A percentile compares a stretch with the other conserved stretches of the same genome.
phyloP scores from a whole-genome alignment of 2,888 invertebrate species.

The Drosophila mimetica region DNA sequence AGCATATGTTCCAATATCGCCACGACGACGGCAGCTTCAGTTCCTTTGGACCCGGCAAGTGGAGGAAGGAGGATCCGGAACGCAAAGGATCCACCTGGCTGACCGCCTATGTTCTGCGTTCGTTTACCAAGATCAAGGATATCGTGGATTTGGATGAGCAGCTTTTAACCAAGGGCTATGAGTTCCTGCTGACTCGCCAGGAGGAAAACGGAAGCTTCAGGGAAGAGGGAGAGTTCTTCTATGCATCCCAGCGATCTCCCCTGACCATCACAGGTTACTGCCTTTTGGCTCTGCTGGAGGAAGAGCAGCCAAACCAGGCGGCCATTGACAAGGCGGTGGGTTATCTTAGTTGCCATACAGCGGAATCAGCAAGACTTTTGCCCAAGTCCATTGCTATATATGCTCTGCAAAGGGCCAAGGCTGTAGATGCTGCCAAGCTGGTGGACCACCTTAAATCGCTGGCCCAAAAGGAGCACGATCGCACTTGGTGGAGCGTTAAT shows the following conservation, averaged over 20 bases:
- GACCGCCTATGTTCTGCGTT: conserved; percentile 92
- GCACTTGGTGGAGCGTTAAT: conserved; percentile 92
- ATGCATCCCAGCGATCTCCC: conserved; percentile 88
- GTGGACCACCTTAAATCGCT: too few relatives aligned
- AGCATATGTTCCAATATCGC: conserved; percentile 94
- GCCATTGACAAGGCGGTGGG: conserved; percentile 91
- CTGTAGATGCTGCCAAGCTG: conserved; percentile 85
- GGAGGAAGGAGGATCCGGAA: conserved; percentile 84
- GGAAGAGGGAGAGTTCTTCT: conserved; percentile 90
- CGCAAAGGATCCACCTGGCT: conserved; percentile 90
- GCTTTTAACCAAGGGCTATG: conserved; percentile 88
- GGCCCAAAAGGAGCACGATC: conserved; percentile 82
- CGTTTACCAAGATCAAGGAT: conserved; percentile 88
- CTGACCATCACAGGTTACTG: conserved; percentile 90
- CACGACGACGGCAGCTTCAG: conserved; percentile 95
- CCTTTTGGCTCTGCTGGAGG: conserved; percentile 91
- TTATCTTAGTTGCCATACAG: conserved; percentile 89
- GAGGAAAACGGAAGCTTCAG: conserved; percentile 90
- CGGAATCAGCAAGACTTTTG: conserved; percentile 88
- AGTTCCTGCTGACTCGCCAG: conserved; percentile 90
- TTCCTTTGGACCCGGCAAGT: conserved; percentile 87
- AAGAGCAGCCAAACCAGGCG: conserved; percentile 84
- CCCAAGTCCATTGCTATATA: conserved; percentile 91
- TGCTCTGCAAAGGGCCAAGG: conserved; percentile 90
- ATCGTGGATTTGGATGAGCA: conserved; percentile 89